Evolutionary conservation across 1,140 invertebrate species (phyloP).

Genomic region (Leptopilina boulardi): DNA sequence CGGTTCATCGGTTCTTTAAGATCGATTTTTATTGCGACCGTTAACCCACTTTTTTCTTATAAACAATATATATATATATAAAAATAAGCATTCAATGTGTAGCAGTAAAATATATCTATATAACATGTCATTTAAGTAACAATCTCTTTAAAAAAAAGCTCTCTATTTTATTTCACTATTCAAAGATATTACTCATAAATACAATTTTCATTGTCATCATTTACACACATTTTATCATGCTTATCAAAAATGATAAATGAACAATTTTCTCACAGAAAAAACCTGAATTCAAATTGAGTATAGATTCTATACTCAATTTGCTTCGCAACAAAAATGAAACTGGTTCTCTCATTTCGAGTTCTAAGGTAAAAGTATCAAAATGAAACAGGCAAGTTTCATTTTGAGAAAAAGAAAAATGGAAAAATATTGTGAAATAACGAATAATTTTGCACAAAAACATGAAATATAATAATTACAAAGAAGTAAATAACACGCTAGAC

Average conservation of each 20-base stretch:
- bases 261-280: neutral
- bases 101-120: neutral
- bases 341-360: too few species aligned
- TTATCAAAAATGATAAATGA: neutral
- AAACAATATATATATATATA: too few species aligned
- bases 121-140: neutral
- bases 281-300: too few species aligned
- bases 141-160: neutral
- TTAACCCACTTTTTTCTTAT: constrained; percentile 22
- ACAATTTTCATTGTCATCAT: neutral
- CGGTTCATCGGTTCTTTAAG: constrained; percentile 21
- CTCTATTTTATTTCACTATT: neutral
- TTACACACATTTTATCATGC: neutral
- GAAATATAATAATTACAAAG: too few species aligned
- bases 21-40: constrained; percentile 21
- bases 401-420: too few species aligned
- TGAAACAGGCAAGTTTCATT: too few species aligned
- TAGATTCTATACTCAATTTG: too few species aligned
- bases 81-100: neutral
- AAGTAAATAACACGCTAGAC: too few species aligned
- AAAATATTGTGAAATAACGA: too few species aligned
- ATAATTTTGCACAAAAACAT: too few species aligned
- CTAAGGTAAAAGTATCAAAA: too few species aligned
- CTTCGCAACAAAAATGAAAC: too few species aligned
- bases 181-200: neutral